Percentiles rank a stretch among this genome's conserved stretches.
Evolutionary conservation across 2,888 invertebrate species (phyloP).

Genomic region (Sarcophaga rosellei): DNA sequence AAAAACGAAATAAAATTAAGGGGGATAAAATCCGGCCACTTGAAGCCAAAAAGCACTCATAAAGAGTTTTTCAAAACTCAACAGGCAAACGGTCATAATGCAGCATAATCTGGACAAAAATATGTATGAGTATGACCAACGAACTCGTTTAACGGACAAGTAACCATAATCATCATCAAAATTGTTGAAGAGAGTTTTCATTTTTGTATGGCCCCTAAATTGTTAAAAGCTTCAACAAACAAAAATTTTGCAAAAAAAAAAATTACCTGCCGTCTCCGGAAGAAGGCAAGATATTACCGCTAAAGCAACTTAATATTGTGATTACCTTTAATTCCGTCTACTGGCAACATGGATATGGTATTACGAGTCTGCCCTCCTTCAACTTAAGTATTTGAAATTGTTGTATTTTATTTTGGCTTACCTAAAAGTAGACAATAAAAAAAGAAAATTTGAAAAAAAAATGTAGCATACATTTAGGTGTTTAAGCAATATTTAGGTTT

Average conservation of each 20-base stretch:
- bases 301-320: slow-evolving; percentile 24
- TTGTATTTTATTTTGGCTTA: slow-evolving; percentile 27
- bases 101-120: no score
- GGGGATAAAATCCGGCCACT: no score
- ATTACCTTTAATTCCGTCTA: slow-evolving; percentile 48
- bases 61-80: slow-evolving; percentile 47
- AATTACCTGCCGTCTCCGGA: not conserved
- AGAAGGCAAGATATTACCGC: not conserved
- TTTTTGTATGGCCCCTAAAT: no score
- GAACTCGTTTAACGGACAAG: not conserved
- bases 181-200: not conserved
- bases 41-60: no score
- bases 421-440: slow-evolving; percentile 51
- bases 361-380: no score
- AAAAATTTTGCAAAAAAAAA: not conserved
- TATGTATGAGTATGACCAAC: no score
- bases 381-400: not conserved
- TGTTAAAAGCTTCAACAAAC: not conserved
- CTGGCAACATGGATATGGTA: no score
- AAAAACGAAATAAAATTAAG: no score
- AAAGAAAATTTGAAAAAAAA: slow-evolving; percentile 34
- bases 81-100: slow-evolving; percentile 29
- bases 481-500: slow-evolving; percentile 18
- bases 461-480: slow-evolving; percentile 29
- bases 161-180: slow-evolving; percentile 16